Evolutionary conservation across 2,797 vertebrate genomes (phyloP).

Genomic region (Stomatorhinus walkeri): DNA sequence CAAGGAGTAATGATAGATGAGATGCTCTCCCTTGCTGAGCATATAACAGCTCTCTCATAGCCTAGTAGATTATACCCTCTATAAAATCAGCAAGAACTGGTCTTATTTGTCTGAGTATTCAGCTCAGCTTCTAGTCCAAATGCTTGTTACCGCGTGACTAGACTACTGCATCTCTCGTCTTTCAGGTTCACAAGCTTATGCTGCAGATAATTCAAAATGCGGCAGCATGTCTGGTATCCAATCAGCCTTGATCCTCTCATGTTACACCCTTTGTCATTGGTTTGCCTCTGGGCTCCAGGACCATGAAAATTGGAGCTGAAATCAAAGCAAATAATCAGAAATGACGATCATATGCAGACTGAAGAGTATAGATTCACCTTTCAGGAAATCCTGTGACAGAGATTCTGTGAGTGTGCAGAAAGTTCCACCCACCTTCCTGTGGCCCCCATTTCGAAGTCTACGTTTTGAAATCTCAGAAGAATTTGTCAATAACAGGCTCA

Average conservation of each 20-base stretch:
- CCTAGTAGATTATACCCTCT: neutral
- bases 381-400: neutral
- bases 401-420: neutral
- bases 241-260: neutral
- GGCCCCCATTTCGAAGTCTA: neutral
- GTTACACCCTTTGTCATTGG: neutral
- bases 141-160: neutral
- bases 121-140: neutral
- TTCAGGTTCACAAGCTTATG: neutral
- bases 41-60: neutral
- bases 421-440: neutral
- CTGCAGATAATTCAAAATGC: neutral
- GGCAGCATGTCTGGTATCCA: neutral
- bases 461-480: neutral
- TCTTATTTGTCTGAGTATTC: neutral
- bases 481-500: neutral
- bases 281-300: neutral
- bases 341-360: neutral
- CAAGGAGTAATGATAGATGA: neutral
- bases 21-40: neutral
- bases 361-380: neutral
- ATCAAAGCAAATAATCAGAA: neutral
- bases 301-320: neutral
- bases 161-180: neutral
- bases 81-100: neutral